Base-by-base conservation (phyloP, 2,888 invertebrate species). In the Cinara cedri region DNA sequence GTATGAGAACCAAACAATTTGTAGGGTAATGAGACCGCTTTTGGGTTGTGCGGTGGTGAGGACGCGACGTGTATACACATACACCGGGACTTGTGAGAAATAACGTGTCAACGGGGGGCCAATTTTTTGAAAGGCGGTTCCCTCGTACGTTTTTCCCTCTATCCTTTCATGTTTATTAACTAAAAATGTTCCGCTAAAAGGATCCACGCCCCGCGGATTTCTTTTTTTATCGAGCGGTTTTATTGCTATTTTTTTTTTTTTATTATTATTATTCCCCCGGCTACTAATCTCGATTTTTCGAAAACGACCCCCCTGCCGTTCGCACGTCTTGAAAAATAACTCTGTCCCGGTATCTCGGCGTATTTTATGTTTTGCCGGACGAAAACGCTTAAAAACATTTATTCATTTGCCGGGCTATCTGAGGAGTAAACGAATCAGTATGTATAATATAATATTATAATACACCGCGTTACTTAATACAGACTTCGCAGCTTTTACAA, bases 11-110 rank as follows among this genome's bases (percentile, higher is more conserved):
- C 57, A 60, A 78, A 78, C 78, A 78, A 78, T 78, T 78, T 78
- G 78, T 78, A 78, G 78, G 78, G 78, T 78, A 78, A 78, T 78
- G 68, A 78, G 78, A 78, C 78, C 78, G 60, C 68, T 78, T 78
- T 68, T 76, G 54, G 21, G 42, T 62, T 72, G 49, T 63, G 72
- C 49, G 74, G 63, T 65, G 74, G 63, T 65, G 63, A 65, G 63
- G 74, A 54, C 46, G 19, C 46, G 26, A 26, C 55, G 16, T 26
- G 26, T 24, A 44, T 24, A 49, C 49, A 34, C 55, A 60, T 57
- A 72, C 63, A 42, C 11, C 51, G 63, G 42, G 74, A 65, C 49
- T 78, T 70, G 78, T 78, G 78, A 78, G 78, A 78, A 78, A 78
- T 68, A 70, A 70, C 60, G 70, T 42, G 78, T 70, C 78, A 46